Evolutionary conservation across 1,140 invertebrate species (phyloP), one percentile per base, ranked within the genome.

Genomic region (Sarcophaga peregrina): DNA sequence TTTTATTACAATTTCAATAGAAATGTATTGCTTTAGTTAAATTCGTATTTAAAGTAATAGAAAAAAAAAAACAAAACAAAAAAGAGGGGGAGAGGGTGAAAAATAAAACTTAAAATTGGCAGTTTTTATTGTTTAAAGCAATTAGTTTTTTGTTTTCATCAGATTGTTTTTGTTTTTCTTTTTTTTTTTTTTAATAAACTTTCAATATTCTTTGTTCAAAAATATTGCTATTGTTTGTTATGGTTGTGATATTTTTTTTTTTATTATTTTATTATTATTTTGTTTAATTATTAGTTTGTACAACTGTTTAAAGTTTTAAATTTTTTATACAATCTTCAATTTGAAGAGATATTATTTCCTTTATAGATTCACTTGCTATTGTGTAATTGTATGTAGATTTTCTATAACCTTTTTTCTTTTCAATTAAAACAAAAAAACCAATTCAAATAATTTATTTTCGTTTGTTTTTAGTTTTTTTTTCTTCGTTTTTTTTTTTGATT

Each of bases 371-470:
- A 37, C 25, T 37, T 37, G 25, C 25, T 37, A 37, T 2, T 37
- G 25, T 37, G 1, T 37, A 37, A 4, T 2, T 37, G 25, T 37
- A 2, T 37, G 1, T 37, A 37, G 25, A 37, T 37, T 37, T n/a
- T 4, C 25, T 37, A 37, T 2, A 37, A 37, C 25, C 25, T 37
- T 37, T 37, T 37, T 37, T 37, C 25, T 37, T n/a, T 37, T 37
- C 25, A 37, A 37, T 37, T 37, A 37, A 37, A 37, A 37, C 25
- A 37, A 37, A 37, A 37, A 37, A 4, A 37, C 25, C 25, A 37
- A 37, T 37, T 37, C 25, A 37, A 37, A 37, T 37, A 37, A 37
- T 37, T 37, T 58, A 85, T 85, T 87, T n/a, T n/a, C n/a, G n/a
- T n/a, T n/a, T n/a, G n/a, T n/a, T n/a, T n/a, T n/a, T n/a, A n/a